Evolutionary conservation across 2,888 invertebrate species (phyloP), one percentile per base, ranked within the genome.

Genomic region (Ashinkailepas kermadecensis): DNA sequence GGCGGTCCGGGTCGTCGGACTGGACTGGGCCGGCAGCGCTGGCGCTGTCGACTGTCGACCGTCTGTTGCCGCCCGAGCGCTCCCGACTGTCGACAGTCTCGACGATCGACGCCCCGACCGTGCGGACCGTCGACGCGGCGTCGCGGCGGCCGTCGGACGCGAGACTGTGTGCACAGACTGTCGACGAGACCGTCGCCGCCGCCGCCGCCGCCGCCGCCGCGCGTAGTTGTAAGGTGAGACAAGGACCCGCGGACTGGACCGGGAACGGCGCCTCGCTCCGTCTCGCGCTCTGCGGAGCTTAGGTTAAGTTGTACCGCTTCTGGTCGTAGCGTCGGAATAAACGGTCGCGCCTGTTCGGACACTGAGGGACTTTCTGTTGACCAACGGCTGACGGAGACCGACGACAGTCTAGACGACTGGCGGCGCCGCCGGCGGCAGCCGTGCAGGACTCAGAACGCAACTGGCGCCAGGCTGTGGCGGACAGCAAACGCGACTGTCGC

Each of bases 161-260:
- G 70, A 70, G 15, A 70, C 23, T 64, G 21, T 64, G 70, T 70
- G 70, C 39, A 70, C 39, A 70, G 70, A 70, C 70, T 70, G 25
- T 12, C 12, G 67, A 21, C 39, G 70, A 39, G 12, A 13, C 70
- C 15, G 70, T 15, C 39, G 59, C 7, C 25, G 39, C 15, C 15
- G 70, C 39, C 13, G 70, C 39, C 15, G 70, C 7, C 39, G 59
- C 7, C 25, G 39, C 15, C 15, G 70, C 39, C 13, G 70, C 39
- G 39, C 1, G 7, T 70, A 70, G 70, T 39, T 25, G 25, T 70
- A 70, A 70, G 70, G 23, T 4, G 70, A 12, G 70, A 67, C 39
- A 70, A 25, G 39, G 70, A 70, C 70, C 12, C 23, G 65, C 25
- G 70, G 39, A 70, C 70, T 4, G 70, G 39, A 67, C 67, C 6